Evolutionary conservation across 1,140 invertebrate genomes (phyloP).

Genomic region (Bathynomus jamesi): DNA sequence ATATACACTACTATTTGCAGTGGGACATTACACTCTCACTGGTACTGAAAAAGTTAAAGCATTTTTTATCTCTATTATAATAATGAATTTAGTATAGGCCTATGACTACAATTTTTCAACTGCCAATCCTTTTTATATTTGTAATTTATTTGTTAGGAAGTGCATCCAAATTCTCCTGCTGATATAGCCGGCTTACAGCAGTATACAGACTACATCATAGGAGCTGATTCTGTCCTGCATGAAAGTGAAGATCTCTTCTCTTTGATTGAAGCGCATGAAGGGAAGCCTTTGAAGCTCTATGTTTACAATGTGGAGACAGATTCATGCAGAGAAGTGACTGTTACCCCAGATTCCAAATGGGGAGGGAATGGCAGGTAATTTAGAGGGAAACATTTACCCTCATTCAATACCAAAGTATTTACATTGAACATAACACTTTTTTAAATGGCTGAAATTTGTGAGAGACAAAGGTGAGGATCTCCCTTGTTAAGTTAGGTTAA

Average conservation of each 20-base stretch:
- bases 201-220: conserved; percentile 96
- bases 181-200: conserved; percentile 82
- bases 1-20: no score
- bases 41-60: no score
- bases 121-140: not conserved
- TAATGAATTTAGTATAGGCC: no score
- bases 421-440: no score
- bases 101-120: not conserved
- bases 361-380: conserved; percentile 88
- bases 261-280: conserved; percentile 93
- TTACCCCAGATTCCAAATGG: conserved; percentile 82
- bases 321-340: conserved; percentile 86
- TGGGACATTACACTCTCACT: no score
- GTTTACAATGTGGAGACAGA: conserved; percentile 95
- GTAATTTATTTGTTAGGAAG: conserved; percentile 58
- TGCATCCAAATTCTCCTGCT: conserved; percentile 89
- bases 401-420: no score
- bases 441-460: no score
- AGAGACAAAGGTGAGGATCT: no score
- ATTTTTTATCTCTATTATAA: no score
- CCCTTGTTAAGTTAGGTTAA: no score
- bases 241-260: conserved; percentile 98
- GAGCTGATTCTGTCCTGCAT: conserved; percentile 94
- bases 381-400: no score
- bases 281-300: conserved; percentile 90